Evolutionary conservation across 2,113 vertebrate genomes (phyloP).

Genomic region (Casuarius casuarius): DNA sequence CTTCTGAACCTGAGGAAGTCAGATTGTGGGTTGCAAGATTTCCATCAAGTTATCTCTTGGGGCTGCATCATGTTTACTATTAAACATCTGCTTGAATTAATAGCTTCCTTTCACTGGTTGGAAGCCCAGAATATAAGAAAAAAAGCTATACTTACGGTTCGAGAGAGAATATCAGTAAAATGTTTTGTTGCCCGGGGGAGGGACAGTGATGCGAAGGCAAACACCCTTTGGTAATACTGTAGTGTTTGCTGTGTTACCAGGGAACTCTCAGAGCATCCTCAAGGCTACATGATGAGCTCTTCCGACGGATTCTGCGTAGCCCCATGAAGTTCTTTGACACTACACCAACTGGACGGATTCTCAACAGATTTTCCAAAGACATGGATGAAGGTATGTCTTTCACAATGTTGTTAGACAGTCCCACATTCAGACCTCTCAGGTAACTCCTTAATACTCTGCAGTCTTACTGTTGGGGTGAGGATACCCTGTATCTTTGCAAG

Average conservation of each 20-base stretch:
- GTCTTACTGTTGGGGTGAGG: neutral
- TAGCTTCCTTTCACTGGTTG: neutral
- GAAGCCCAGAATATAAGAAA: neutral
- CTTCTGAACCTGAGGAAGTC: neutral
- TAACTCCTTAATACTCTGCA: neutral
- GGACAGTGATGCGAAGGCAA: neutral
- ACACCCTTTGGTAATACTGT: neutral
- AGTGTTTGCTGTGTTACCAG: slow-evolving; percentile 58
- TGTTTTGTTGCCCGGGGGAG: neutral
- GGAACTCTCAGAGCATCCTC: slow-evolving; percentile 90
- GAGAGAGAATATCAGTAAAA: neutral
- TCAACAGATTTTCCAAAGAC: slow-evolving; percentile 93
- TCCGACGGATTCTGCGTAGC: slow-evolving; percentile 89
- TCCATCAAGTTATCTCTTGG: neutral
- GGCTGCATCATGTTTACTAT: neutral
- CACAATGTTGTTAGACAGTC: neutral
- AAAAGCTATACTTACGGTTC: neutral
- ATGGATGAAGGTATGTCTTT: slow-evolving; percentile 90
- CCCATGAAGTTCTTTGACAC: slow-evolving; percentile 97
- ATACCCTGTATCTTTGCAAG: accelerated
- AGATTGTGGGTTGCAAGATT: neutral
- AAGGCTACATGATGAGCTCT: slow-evolving; percentile 88
- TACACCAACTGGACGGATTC: slow-evolving; percentile 87
- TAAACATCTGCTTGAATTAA: neutral
- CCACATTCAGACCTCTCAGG: neutral